Conservation (phyloP, 2,888 invertebrate species). For the Nephrotoma guestfalica region DNA sequence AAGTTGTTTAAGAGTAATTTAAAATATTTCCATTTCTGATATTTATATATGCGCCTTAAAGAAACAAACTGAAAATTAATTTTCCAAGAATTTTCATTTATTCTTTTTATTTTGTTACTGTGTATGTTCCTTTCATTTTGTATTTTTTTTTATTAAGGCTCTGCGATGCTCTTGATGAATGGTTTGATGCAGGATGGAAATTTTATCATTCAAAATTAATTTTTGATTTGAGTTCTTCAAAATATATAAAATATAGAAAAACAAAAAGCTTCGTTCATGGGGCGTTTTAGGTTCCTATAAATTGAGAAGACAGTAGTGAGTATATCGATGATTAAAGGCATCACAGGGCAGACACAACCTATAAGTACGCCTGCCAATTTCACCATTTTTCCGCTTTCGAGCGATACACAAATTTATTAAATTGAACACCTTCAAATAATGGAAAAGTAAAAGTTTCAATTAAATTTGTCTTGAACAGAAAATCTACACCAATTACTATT, state of each 20-base stretch:
- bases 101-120: not conserved
- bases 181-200: not conserved
- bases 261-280: not conserved
- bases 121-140: not conserved
- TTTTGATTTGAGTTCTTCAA: not conserved
- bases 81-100: not conserved
- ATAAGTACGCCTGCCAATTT: not conserved
- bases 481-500: not conserved
- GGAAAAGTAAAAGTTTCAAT: not conserved
- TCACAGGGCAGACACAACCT: not conserved
- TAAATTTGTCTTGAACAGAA: not conserved
- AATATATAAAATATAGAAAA: not conserved
- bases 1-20: not conserved
- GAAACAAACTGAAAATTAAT: not conserved
- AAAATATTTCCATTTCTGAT: not conserved
- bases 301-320: not conserved
- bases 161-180: not conserved
- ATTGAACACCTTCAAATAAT: not conserved
- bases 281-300: not conserved
- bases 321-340: not conserved
- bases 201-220: not conserved
- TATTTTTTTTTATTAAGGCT: not conserved
- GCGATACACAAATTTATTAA: not conserved
- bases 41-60: not conserved
- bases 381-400: not conserved